These are phyloP conservation scores for Sinopyrophorus schimmeli DNA, from an alignment of 2,888 invertebrate genomes.

Conservation along the genomic window DNA sequence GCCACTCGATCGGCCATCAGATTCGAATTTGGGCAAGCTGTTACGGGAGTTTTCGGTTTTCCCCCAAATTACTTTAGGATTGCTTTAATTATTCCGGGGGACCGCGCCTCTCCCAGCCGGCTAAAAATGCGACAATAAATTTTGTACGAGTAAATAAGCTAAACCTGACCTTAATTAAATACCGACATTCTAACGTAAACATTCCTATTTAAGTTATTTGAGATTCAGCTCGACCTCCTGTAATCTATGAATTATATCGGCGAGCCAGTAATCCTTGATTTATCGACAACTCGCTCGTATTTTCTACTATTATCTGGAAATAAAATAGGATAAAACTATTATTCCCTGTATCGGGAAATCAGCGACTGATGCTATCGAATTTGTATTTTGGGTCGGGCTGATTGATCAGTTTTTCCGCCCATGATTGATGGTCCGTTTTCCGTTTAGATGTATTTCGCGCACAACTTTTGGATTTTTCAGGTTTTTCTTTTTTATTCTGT, in stretches of 20 bases:
- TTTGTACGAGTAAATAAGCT: conserved; percentile 7
- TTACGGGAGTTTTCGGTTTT: conserved; percentile 31
- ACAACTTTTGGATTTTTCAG: no score
- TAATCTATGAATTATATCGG: conserved; percentile 53
- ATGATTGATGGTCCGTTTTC: conserved; percentile 38
- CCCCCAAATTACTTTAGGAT: conserved; percentile 18
- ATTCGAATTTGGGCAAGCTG: conserved; percentile 43
- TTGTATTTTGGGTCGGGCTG: conserved; percentile 49
- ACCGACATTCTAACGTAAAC: conserved; percentile 45
- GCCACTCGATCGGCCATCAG: conserved; percentile 41
- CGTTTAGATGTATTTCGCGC: no score
- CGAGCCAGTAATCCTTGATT: conserved; percentile 50
- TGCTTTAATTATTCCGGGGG: conserved; percentile 13
- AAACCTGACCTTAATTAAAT: conserved; percentile 46
- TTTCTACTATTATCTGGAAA: conserved; percentile 49
- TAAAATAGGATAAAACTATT: conserved; percentile 48
- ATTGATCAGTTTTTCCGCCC: conserved; percentile 41
- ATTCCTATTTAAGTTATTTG: conserved; percentile 51
- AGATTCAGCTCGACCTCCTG: conserved; percentile 45
- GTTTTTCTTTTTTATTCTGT: no score
- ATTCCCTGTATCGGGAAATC: conserved; percentile 39
- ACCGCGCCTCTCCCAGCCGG: no score
- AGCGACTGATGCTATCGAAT: conserved; percentile 40
- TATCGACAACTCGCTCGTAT: conserved; percentile 48
- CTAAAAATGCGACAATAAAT: conserved; percentile 12